Conservation (phyloP, 2,888 invertebrate species). For the Stictocephala bisonia region DNA sequence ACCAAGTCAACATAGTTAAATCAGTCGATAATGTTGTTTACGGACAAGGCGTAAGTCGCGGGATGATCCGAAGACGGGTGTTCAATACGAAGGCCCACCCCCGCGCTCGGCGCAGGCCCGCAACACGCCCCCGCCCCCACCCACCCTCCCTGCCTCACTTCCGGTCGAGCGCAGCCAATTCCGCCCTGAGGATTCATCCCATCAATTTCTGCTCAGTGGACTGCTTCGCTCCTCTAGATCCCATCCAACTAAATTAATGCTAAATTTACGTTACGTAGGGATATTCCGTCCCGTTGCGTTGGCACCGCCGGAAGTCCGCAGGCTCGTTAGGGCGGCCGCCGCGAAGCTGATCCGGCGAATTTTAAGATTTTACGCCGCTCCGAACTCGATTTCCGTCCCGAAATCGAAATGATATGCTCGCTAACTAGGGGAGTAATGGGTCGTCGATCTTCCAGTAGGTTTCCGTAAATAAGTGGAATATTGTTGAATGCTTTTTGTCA, state of each 20-base stretch:
- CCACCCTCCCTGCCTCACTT: conserved; percentile 26
- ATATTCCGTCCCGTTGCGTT: conserved; percentile 29
- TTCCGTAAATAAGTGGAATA: too few relatives aligned
- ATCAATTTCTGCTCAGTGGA: conserved; percentile 47
- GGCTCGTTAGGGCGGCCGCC: conserved; percentile 7
- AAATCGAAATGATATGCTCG: too few relatives aligned
- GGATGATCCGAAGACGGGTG: conserved; percentile 38
- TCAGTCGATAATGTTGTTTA: conserved; percentile 35
- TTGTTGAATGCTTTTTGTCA: too few relatives aligned
- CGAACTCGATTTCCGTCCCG: conserved; percentile 32
- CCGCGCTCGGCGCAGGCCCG: conserved; percentile 37
- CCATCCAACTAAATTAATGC: conserved; percentile 41
- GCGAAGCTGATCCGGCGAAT: not conserved
- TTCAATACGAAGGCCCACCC: conserved; percentile 41
- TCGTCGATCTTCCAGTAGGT: too few relatives aligned
- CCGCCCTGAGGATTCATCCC: conserved; percentile 43
- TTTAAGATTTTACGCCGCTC: conserved; percentile 18
- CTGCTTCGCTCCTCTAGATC: conserved; percentile 26
- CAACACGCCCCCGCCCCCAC: conserved; percentile 26
- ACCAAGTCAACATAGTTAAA: conserved; percentile 29
- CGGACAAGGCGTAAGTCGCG: conserved; percentile 39
- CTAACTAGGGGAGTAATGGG: too few relatives aligned
- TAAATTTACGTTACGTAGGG: conserved; percentile 38
- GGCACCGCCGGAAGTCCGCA: conserved; percentile 29
- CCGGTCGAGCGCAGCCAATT: conserved; percentile 46